Evolutionary conservation across 1,140 invertebrate species (phyloP).

Genomic region (Alviniconcha marisindica): DNA sequence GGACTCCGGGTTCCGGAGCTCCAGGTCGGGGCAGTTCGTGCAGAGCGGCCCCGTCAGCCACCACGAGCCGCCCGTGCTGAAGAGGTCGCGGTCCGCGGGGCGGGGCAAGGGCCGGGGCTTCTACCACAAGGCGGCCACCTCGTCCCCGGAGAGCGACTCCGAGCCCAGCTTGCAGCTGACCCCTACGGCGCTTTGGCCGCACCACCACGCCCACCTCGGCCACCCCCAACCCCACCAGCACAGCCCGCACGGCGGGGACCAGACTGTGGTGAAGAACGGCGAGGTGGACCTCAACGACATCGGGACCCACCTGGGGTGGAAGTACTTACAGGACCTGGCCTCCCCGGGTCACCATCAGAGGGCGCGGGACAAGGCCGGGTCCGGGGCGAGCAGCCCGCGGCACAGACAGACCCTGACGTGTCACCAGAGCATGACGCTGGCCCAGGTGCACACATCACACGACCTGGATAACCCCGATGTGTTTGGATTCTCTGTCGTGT

Average conservation of each 20-base stretch:
- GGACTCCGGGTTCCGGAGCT: slow-evolving; percentile 67
- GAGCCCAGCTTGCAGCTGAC: slow-evolving; percentile 11
- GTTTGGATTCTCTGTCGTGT: slow-evolving; percentile 53
- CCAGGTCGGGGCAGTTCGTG: slow-evolving; percentile 59
- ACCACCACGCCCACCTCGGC: slow-evolving; percentile 1
- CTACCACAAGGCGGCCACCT: slow-evolving; percentile 12
- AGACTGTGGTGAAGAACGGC: not conserved
- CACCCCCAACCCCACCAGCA: not conserved
- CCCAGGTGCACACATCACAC: slow-evolving; percentile 33
- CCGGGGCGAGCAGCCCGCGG: not conserved
- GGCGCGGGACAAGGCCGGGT: not conserved
- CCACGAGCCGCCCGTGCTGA: slow-evolving; percentile 30
- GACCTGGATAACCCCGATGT: slow-evolving; percentile 39
- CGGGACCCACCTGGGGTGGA: slow-evolving; percentile 48
- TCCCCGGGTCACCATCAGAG: not conserved
- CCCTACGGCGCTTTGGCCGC: slow-evolving; percentile 19
- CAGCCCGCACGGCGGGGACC: not conserved
- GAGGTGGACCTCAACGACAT: slow-evolving; percentile 42
- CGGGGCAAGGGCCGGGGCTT: not conserved
- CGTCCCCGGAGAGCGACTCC: slow-evolving; percentile 32
- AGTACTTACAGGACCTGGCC: slow-evolving; percentile 47
- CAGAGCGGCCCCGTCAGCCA: slow-evolving; percentile 51
- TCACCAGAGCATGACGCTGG: slow-evolving; percentile 39
- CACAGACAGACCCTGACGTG: slow-evolving; percentile 25
- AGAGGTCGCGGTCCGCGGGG: not conserved